Evolutionary conservation across 2,797 vertebrate species (phyloP).

Genomic region (Smutsia gigantea): DNA sequence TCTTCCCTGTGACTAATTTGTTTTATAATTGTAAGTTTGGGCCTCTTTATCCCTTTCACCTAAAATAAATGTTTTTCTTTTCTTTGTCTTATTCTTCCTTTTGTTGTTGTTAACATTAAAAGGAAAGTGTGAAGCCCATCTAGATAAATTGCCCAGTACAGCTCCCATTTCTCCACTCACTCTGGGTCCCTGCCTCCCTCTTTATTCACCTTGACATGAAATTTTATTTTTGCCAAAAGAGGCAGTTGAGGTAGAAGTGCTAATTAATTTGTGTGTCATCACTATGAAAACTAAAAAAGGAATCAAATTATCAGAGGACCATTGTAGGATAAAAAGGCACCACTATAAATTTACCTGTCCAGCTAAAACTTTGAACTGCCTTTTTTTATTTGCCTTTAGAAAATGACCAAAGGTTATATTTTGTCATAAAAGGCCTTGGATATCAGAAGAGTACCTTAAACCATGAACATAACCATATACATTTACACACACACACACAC

Average conservation of each 20-base stretch:
- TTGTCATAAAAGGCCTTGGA: neutral
- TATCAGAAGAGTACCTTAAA: neutral
- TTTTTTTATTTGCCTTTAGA: neutral
- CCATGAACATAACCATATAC: neutral
- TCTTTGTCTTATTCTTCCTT: neutral
- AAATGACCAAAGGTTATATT: neutral
- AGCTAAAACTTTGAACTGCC: neutral
- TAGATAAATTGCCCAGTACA: neutral
- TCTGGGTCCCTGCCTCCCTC: neutral
- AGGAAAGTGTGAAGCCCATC: neutral
- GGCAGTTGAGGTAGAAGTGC: neutral
- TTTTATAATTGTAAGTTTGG: too few relatives aligned
- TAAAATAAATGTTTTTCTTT: neutral
- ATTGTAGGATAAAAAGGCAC: neutral
- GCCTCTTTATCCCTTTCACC: too few relatives aligned
- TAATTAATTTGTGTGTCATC: constrained; percentile 25
- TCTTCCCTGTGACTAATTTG: too few relatives aligned
- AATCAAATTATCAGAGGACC: neutral
- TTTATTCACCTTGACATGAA: neutral
- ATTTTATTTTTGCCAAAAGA: neutral
- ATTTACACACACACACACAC: neutral
- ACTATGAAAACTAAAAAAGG: constrained; percentile 34
- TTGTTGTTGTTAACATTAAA: neutral
- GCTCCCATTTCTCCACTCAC: neutral
- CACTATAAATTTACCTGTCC: neutral